These are phyloP conservation scores for Oreotrochilus melanogaster DNA, from an alignment of 2,113 vertebrate species.

Conservation along the genomic window DNA sequence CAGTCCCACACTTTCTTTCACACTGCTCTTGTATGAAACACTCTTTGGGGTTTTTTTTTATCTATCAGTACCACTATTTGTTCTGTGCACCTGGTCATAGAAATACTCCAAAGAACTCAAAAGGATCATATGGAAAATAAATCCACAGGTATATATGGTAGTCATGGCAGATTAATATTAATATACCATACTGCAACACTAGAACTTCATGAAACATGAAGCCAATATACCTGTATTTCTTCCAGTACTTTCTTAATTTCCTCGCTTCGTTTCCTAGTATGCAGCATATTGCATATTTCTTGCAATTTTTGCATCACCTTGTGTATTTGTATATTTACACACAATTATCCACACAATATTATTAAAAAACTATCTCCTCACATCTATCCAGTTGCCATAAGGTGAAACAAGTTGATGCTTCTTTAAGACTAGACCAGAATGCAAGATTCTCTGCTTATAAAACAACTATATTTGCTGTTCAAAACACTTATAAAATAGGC, in stretches of 20 bases:
- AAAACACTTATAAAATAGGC: not conserved
- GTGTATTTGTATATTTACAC: not conserved
- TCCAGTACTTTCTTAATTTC: not conserved
- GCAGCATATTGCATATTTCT: not conserved
- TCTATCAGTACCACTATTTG: not conserved
- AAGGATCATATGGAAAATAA: not conserved
- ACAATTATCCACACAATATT: not conserved
- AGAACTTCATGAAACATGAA: not conserved
- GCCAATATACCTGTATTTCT: not conserved
- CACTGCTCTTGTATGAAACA: not conserved
- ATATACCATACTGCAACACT: not conserved
- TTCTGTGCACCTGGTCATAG: not conserved
- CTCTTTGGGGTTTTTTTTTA: not conserved
- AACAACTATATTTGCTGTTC: not conserved
- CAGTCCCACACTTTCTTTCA: not conserved
- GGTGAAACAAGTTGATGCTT: not conserved
- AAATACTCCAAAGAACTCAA: not conserved
- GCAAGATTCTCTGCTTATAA: not conserved
- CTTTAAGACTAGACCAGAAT: not conserved
- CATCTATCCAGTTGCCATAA: not conserved
- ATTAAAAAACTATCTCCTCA: not conserved
- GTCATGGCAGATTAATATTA: not conserved
- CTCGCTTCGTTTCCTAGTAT: not conserved
- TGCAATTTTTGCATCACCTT: not conserved
- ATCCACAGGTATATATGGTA: not conserved